Base-by-base conservation (phyloP, 2,113 vertebrate genomes). In the Egretta garzetta region DNA sequence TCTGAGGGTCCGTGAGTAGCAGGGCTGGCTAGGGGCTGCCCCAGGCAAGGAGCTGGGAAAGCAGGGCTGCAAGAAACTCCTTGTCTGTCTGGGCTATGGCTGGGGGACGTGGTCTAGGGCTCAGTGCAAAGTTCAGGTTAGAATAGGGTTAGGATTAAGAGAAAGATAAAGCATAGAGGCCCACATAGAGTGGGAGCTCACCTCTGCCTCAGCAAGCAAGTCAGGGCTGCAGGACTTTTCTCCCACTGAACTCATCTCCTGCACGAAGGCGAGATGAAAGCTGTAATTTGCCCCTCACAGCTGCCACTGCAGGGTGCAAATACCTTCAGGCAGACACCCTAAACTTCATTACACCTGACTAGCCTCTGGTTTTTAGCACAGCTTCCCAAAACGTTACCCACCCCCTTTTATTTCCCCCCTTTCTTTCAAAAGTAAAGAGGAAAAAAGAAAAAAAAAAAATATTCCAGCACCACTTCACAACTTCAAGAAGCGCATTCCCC, bases 291-390 rank as follows among this genome's bases (percentile, higher is more conserved):
- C 43, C 43, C 45, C 33, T 53, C 50, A 56, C 63, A 53, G 55
- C 45, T 94, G 89, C 47, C 71, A 35, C 56, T 55, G n/a, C 10
- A 63, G 32, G 21, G 26, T 77, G 50, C 52, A 87, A 83, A 77
- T 67, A 56, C 60, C 84, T 95, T 84, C 73, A 87, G 47, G 76
- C 90, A 87, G n/a, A 58, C 77, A 77, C 49, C 50, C 64, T 55
- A 50, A 89, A 85, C 63, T 81, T 77, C 45, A 68, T 39, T 84
- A 90, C 95, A 97, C 66, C 66, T 92, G 89, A 47, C 28, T 87
- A 86, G 84, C 80, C 73, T 43, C 55, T 33, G 76, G 80, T 80
- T 89, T 88, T 86, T 26, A 93, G 43, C n/a, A 62, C 11, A 87
- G 70, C 56, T 75, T 81, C 60, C 18, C 80, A 91, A 95, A 95